Evolutionary conservation across 2,888 invertebrate species (phyloP), one percentile per base, ranked within the genome.

Genomic region (Chrysolina haemoptera): DNA sequence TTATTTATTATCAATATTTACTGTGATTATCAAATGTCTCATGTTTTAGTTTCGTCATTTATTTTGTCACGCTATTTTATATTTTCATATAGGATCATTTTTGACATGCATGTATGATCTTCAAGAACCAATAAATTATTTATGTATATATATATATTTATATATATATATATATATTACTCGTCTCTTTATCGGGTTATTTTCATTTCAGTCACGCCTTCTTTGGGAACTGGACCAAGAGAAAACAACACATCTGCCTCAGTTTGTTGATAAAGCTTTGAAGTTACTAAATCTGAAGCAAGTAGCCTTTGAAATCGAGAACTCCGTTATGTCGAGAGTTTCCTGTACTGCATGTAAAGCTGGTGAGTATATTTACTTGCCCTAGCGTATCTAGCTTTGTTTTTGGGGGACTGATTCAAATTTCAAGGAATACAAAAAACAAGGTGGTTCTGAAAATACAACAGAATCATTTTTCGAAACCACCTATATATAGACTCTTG

Each of bases 271-370:
- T 82, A 95, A 95, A 87, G 95, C 96, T 0, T 88, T 96, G 73
- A 94, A 94, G 85, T 88, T 96, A 68, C 89, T 96, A 48, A 96
- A 96, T 87, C 88, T 97, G 66, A 94, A 95, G 85, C 95, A 96
- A 89, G 96, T 96, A 0, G 93, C 94, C 69, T 90, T 90, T 82
- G 97, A 97, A 90, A 94, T 97, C 65, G 96, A 97, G 88, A 96
- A 96, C 82, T 95, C 95, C 63, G 94, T 96, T n/a, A 94, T 96
- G 94, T 96, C 96, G 0, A 95, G 93, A 87, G 96, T 97, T 0
- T 96, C 96, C 0, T 97, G 97, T 84, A 96, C 96, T 2, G 97
- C 97, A 11, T 97, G 97, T 84, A 95, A 94, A 88, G 95, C 95
- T 69, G 92, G 92, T 90, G 83, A 85, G 84, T 53, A n/a, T 8